Percentiles rank a stretch among this genome's conserved stretches.
Evolutionary conservation across 2,113 vertebrate species (phyloP).

Genomic region (Pholis gunnellus): DNA sequence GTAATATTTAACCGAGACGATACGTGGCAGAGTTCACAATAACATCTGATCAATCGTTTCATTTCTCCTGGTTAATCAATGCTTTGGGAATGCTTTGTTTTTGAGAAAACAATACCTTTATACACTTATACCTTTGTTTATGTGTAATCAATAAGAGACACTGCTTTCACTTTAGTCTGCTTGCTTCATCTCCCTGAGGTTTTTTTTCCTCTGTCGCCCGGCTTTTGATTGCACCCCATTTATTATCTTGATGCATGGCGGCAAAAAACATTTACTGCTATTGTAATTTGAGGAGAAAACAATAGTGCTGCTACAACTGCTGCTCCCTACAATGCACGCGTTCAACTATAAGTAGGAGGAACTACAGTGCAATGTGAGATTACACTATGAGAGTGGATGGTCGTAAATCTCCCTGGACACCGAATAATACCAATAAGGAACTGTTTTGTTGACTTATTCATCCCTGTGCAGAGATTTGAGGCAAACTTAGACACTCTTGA

Average conservation of each 20-base stretch:
- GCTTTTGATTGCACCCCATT: conserved; percentile 43
- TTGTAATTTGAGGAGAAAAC: conserved; percentile 18
- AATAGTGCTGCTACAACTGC: neutral
- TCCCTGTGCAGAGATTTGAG: neutral
- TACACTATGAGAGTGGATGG: neutral
- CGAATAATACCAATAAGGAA: neutral
- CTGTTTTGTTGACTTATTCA: neutral
- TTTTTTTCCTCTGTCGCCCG: conserved; percentile 27
- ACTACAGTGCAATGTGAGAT: neutral
- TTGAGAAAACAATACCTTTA: neutral
- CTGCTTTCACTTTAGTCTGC: neutral
- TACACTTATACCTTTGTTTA: neutral
- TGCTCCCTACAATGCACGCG: neutral
- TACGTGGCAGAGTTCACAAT: neutral
- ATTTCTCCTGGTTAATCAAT: neutral
- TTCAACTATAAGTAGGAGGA: neutral
- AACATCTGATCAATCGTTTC: neutral
- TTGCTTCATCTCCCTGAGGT: neutral
- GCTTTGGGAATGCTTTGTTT: conserved; percentile 10
- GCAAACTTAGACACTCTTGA: neutral
- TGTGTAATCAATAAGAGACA: conserved; percentile 18
- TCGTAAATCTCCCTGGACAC: neutral
- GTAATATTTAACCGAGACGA: neutral
- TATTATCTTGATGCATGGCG: conserved; percentile 21
- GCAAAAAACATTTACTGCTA: conserved; percentile 24